Conservation (phyloP, 2,888 invertebrate species). For the Ceriagrion tenellum region DNA sequence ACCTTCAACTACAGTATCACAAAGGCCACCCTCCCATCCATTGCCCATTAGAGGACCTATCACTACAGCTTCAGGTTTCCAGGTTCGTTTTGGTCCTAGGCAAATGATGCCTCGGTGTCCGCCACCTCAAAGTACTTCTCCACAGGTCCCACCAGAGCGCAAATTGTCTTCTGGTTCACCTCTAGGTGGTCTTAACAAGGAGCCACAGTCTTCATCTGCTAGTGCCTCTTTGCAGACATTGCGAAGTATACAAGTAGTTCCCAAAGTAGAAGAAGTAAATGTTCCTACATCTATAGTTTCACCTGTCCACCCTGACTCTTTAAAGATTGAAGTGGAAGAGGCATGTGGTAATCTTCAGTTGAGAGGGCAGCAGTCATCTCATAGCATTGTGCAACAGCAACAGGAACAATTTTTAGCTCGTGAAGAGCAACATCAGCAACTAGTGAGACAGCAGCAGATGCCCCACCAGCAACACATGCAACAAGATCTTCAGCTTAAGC, state of each 20-base stretch:
- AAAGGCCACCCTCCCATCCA: conserved; percentile 7
- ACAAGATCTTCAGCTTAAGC: conserved; percentile 36
- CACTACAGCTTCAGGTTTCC: conserved; percentile 1
- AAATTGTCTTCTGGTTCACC: neutral
- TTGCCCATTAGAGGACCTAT: conserved; percentile 29
- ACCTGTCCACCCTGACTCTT: conserved; percentile 15
- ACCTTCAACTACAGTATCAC: conserved; percentile 72
- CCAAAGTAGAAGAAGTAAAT: conserved; percentile 9
- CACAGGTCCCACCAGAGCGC: neutral
- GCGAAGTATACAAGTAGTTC: neutral
- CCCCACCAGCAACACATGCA: conserved; percentile 9
- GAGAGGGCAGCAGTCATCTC: conserved; percentile 27
- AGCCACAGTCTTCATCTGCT: neutral
- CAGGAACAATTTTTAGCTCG: conserved; percentile 3
- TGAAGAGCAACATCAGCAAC: conserved; percentile 26
- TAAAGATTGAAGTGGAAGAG: conserved; percentile 39
- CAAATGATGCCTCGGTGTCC: neutral
- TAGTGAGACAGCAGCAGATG: conserved; percentile 17
- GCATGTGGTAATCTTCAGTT: neutral
- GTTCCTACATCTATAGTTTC: neutral
- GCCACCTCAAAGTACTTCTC: neutral
- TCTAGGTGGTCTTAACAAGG: neutral
- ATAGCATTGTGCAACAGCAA: conserved; percentile 6
- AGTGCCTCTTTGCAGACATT: neutral
- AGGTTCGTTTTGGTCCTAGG: conserved; percentile 32